These are phyloP conservation scores for Calliopum simillimum DNA, from an alignment of 2,888 invertebrate genomes.

Conservation along the genomic window DNA sequence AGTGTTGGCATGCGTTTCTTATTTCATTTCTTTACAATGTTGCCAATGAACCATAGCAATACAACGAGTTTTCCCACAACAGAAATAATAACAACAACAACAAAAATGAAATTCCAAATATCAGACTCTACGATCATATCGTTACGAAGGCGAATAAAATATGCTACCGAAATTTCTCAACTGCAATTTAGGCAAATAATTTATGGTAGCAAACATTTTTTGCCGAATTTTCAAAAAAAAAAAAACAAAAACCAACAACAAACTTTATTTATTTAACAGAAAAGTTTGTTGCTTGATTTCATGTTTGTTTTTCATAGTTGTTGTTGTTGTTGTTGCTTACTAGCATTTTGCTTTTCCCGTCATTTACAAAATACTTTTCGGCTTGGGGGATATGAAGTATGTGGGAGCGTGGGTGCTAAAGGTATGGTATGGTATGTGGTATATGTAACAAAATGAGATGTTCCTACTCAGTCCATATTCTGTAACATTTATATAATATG, in stretches of 20 bases:
- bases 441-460: no score
- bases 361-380: no score
- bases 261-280: constrained; percentile 34
- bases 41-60: not conserved
- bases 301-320: constrained; percentile 6
- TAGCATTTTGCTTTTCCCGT: not conserved
- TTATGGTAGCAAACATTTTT: constrained; percentile 34
- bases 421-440: no score
- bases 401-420: no score
- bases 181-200: constrained; percentile 35
- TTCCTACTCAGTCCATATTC: no score
- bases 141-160: constrained; percentile 6
- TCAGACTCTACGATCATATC: not conserved
- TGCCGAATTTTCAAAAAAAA: constrained; percentile 23
- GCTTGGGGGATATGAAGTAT: no score
- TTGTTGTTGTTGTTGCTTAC: constrained; percentile 17
- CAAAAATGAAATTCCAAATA: not conserved
- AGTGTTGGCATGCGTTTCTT: constrained; percentile 9
- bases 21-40: not conserved
- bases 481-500: no score
- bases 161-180: constrained; percentile 22
- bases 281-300: constrained; percentile 18
- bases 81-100: not conserved
- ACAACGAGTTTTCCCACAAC: not conserved
- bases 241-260: not conserved